Evolutionary conservation across 2,113 vertebrate genomes (phyloP), one percentile per base, ranked within the genome.

Genomic region (Galeopterus variegatus): DNA sequence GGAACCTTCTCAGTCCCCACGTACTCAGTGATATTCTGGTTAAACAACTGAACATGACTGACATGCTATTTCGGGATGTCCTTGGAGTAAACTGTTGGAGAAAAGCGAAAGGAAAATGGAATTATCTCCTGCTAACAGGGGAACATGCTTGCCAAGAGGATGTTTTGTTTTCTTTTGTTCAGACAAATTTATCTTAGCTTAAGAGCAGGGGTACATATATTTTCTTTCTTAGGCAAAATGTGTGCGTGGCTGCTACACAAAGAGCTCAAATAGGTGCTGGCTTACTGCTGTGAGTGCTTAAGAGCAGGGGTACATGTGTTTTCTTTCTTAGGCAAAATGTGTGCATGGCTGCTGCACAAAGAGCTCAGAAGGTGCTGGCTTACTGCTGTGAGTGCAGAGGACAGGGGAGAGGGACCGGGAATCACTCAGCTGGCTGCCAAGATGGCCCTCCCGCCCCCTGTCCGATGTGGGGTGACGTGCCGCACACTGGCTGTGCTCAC

Each of bases 161-260:
- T 50, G 56, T 72, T 94, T 75, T 31, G 4, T 33, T 48, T 95
- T 79, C 48, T 94, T 70, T 95, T 67, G 50, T 88, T 82, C 24
- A 52, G 54, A 41, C 93, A 92, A 70, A n/a, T 75, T 62, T 60
- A 5, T 75, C 60, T 88, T 70, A 36, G 60, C 23, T 69, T 73
- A 45, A 84, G 76, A 86, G 5, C 36, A 92, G 76, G 62, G 33
- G 7, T 41, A 41, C 41, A 41, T 10, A 9, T 72, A 13, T 82
- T 87, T 94, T 60, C 58, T 85, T 75, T 80, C 36, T 79, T 70
- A 73, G 65, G 60, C 33, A 85, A 64, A n/a, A 33, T n/a, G 11
- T 33, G 8, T 11, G 19, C 11, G 6, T 7, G 19, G 48, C 36
- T 45, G 24, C 36, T 12, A 14, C 8, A 67, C 36, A 36, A 21